phyloP scores from a whole-genome alignment of 2,113 vertebrate genomes.

The Myocastor coypus region DNA sequence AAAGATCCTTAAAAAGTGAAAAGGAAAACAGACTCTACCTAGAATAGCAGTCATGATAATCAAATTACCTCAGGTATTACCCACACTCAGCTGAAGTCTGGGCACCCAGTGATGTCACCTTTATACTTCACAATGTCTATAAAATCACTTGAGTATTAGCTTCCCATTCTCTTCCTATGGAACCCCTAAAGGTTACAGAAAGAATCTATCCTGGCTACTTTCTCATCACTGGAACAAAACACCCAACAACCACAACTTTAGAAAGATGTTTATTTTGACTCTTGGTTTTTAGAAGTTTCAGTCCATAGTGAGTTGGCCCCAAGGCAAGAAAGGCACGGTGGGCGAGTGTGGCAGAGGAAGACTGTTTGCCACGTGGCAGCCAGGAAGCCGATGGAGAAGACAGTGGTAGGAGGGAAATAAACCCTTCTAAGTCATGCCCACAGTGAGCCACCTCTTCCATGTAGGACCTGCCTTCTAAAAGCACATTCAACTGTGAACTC shows the following conservation, averaged over 20 bases:
- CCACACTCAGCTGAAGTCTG: background rate
- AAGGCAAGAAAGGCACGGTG: background rate
- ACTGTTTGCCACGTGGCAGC: background rate
- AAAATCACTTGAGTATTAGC: background rate
- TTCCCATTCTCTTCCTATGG: background rate
- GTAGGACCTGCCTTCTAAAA: background rate
- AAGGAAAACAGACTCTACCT: background rate
- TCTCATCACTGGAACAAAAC: background rate
- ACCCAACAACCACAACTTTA: background rate
- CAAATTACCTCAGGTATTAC: background rate
- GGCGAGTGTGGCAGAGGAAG: background rate
- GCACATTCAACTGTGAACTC: background rate
- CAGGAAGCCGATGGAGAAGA: background rate
- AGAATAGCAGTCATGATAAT: background rate
- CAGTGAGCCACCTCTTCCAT: background rate
- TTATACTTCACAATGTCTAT: background rate
- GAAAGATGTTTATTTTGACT: background rate
- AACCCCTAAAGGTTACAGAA: background rate
- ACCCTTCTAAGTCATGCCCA: background rate
- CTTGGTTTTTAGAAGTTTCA: background rate
- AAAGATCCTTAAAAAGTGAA: background rate
- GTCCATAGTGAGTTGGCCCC: background rate
- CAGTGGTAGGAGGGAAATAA: background rate
- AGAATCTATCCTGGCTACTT: background rate
- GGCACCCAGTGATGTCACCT: background rate